Base-by-base conservation (phyloP, 2,888 invertebrate genomes). In the Netelia inedita region DNA sequence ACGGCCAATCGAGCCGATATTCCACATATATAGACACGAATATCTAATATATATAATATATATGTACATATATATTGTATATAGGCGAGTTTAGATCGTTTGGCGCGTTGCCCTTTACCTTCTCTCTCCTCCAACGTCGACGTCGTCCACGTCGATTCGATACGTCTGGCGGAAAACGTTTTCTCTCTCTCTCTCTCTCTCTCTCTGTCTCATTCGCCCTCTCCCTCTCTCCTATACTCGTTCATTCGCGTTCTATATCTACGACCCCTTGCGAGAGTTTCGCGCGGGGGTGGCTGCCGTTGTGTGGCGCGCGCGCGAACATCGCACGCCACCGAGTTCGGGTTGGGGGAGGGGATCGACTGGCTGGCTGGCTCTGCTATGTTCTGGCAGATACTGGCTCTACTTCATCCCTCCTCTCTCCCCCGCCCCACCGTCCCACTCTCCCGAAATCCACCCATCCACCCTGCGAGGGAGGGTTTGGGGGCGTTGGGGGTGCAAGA, bases 401-500 rank as follows among this genome's bases (percentile, higher is more conserved):
- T 57, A 46, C 65, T 59, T 53, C 43, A 59, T 41, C 66, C 72
- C 65, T 65, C 76, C 35, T 3, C 11, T 43, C 2, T 55, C 9
- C 11, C 23, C n/a, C 35, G 21, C 41, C 57, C 14, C 14, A n/a
- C 23, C 16, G 2, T n/a, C 35, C 41, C 16, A 9, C 57, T 41
- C 23, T 6, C 35, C 41, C 14, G 41, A 55, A 66, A 57, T 72
- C 61, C 72, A 83, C 41, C 63, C 72, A 57, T 55, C 79, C 61
- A 79, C 43, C 74, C 63, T 73, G 69, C 78, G 72, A 66, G 81
- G 85, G 75, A 75, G 81, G 85, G 59, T 61, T 89, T 88, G 89
- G 90, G 89, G 89, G 90, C 87, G 91, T 89, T 88, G 89, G 90
- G 89, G 89, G 90, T 87, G 91, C 89, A 90, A 90, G 91, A 91